Base-by-base conservation (phyloP, 37 sponge, comb jelly and placozoan genomes). In the Agelas oroides region DNA sequence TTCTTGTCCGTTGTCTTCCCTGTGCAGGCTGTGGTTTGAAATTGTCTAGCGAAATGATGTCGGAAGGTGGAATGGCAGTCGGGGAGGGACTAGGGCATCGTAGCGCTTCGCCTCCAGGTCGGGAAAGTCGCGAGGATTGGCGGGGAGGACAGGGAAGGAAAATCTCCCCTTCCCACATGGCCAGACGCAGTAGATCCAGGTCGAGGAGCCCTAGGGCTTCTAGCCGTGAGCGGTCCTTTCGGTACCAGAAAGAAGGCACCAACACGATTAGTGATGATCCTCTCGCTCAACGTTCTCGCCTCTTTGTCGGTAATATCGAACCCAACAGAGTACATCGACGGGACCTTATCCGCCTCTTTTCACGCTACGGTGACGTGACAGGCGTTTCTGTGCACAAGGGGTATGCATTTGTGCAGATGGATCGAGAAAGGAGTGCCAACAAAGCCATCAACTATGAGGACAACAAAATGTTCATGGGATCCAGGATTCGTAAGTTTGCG, bases 351-450 rank as follows among this genome's bases (percentile, higher is more conserved):
- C 16, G 61, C 8, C 73, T 78, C 25, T 92, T 92, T 68, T 77
- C 78, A 27, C 71, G 65, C n/a, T 82, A 87, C 65, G 92, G 92
- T 2, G 80, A 73, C 3, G 92, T 92, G 12, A 3, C 83, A 0
- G 92, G 87, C 37, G 84, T 87, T 1, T 92, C 92, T 0, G 39
- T 92, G 21, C 92, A 92, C 73, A 71, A 76, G 32, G 88, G 88
- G 11, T 92, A 78, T 39, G 88, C 88, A 20, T 92, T 92, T 78
- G 80, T 92, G 21, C 92, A 92, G 73, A 79, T 92, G 84, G 84
- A 87, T 24, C 39, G 76, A 20, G 84, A 92, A 54, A 71, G 70
- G 39, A 59, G 59, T 40, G 92, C 92, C 19, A 87, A 92, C 32
- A 77, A 71, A 3, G 92, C 92, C 67, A 84, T 92, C 65, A 87